Evolutionary conservation across 2,888 invertebrate genomes (phyloP).

Genomic region (Drosophila incognita): DNA sequence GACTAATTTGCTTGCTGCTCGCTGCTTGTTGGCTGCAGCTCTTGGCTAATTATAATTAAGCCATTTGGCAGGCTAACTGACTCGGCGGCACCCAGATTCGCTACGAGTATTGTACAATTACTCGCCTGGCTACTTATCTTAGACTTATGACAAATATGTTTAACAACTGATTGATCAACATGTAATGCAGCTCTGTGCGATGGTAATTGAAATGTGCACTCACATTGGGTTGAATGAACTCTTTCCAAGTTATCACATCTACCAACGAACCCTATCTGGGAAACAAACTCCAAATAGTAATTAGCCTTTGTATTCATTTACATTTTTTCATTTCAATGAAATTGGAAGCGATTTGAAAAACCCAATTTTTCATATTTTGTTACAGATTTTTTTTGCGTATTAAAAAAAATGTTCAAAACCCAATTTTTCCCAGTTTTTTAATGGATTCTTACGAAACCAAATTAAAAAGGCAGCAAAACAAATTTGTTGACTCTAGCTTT

Average conservation of each 20-base stretch:
- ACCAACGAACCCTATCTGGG: neutral
- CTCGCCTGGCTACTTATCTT: constrained; percentile 40
- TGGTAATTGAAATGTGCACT: constrained; percentile 42
- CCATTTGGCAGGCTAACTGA: constrained; percentile 49
- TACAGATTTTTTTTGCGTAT: neutral
- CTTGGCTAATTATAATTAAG: constrained; percentile 66
- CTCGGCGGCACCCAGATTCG: constrained; percentile 38
- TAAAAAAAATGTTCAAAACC: too few relatives aligned
- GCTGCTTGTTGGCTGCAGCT: constrained; percentile 11
- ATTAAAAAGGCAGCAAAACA: too few relatives aligned
- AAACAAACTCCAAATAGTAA: neutral
- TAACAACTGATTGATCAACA: constrained; percentile 58
- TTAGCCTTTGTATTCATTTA: neutral
- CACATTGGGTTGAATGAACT: constrained; percentile 56
- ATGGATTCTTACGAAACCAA: too few relatives aligned
- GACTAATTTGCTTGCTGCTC: constrained; percentile 41
- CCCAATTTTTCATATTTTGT: neutral
- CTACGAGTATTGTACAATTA: constrained; percentile 50
- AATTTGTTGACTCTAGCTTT: too few relatives aligned
- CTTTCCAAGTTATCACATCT: neutral
- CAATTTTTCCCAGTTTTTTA: too few relatives aligned
- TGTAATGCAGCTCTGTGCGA: constrained; percentile 33
- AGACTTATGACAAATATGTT: constrained; percentile 51
- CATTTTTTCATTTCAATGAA: neutral
- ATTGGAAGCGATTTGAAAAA: neutral